Conservation (phyloP, 2,797 vertebrate species). For the Anomalospiza imberbis region DNA sequence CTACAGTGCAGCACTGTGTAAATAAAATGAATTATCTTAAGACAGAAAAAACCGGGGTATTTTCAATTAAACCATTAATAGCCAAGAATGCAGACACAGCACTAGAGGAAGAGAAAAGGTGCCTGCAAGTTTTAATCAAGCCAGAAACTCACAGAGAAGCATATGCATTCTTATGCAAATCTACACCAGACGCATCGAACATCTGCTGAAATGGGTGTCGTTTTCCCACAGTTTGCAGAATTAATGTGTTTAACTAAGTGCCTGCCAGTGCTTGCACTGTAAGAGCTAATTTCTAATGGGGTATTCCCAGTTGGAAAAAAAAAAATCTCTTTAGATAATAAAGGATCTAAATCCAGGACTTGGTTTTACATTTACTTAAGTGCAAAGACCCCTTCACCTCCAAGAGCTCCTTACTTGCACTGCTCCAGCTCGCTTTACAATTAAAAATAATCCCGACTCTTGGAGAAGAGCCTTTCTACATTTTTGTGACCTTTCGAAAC, state of each 20-base stretch:
- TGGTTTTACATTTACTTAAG: conserved; percentile 23
- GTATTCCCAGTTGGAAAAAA: background rate
- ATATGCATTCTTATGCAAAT: conserved; percentile 59
- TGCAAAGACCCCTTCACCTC: conserved; percentile 4
- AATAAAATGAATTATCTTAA: background rate
- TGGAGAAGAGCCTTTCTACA: background rate
- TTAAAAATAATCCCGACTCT: conserved; percentile 2
- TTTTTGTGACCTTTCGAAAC: conserved; percentile 31
- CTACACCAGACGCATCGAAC: background rate
- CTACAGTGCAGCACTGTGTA: background rate
- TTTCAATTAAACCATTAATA: conserved; percentile 18
- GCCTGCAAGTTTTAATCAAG: conserved; percentile 46
- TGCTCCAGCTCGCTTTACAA: conserved; percentile 6
- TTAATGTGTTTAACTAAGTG: conserved; percentile 50
- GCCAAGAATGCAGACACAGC: background rate
- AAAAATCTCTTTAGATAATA: background rate
- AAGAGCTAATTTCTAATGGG: conserved; percentile 30
- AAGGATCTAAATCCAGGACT: background rate
- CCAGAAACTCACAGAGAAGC: conserved; percentile 24
- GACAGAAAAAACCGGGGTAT: background rate
- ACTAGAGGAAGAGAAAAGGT: conserved; percentile 10
- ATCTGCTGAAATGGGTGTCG: conserved; percentile 44
- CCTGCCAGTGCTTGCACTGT: background rate
- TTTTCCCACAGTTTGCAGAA: conserved; percentile 60
- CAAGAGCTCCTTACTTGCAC: background rate